phyloP scores from a whole-genome alignment of 2,797 vertebrate genomes.

The Tauraco hartlaubi region DNA sequence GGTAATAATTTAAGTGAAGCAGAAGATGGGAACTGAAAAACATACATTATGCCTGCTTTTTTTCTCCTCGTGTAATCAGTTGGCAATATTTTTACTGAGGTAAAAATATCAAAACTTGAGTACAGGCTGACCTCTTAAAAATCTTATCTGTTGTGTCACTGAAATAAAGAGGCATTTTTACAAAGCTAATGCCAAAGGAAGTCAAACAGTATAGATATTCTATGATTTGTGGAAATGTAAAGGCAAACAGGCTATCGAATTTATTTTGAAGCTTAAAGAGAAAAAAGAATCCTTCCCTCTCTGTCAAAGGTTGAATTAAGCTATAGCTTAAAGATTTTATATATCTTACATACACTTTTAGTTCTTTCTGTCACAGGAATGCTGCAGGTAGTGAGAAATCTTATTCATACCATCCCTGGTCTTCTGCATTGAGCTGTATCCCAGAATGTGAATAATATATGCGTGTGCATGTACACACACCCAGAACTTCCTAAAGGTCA shows the following conservation, averaged over 20 bases:
- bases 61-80: background rate
- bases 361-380: background rate
- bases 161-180: background rate
- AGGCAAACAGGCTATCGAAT: background rate
- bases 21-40: background rate
- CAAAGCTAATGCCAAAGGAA: background rate
- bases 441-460: background rate
- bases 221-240: background rate
- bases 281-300: background rate
- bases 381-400: background rate
- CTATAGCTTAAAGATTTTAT: background rate
- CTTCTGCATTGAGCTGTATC: background rate
- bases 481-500: background rate
- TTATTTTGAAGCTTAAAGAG: background rate
- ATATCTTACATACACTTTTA: background rate
- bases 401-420: background rate
- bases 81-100: background rate
- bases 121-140: background rate
- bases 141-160: background rate
- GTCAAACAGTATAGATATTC: background rate
- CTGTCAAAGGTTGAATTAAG: background rate
- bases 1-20: background rate
- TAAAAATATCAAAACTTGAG: background rate
- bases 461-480: accelerated
- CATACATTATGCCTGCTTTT: accelerated